phyloP scores from a whole-genome alignment of 2,888 invertebrate genomes.

The Andrena trimmerana region DNA sequence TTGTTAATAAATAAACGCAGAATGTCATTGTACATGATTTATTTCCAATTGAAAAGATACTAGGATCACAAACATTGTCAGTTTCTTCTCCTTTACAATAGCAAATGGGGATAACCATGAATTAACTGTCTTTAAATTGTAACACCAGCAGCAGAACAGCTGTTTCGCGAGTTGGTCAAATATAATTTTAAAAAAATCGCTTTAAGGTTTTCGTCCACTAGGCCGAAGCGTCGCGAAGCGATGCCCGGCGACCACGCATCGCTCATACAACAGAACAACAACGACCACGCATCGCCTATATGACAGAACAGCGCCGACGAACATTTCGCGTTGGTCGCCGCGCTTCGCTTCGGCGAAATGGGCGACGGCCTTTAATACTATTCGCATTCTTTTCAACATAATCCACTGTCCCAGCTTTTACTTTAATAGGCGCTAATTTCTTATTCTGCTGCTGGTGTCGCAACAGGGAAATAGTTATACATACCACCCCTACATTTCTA shows the following conservation, averaged over 20 bases:
- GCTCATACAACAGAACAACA: too few relatives aligned
- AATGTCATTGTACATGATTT: constrained; percentile 30
- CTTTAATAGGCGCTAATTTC: neutral
- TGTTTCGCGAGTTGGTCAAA: neutral
- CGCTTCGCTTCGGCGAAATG: too few relatives aligned
- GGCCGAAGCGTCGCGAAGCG: too few relatives aligned
- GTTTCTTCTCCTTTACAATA: constrained; percentile 11
- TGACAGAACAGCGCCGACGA: too few relatives aligned
- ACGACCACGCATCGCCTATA: too few relatives aligned
- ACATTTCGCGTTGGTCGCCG: too few relatives aligned
- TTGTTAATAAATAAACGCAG: constrained; percentile 12
- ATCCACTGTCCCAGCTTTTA: neutral
- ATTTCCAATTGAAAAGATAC: constrained; percentile 46
- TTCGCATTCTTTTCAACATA: neutral
- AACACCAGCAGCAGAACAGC: constrained; percentile 26
- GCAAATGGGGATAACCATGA: constrained; percentile 12
- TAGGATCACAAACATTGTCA: constrained; percentile 37
- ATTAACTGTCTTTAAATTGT: constrained; percentile 16
- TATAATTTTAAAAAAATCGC: constrained; percentile 12
- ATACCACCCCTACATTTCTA: constrained; percentile 16
- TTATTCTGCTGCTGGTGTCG: constrained; percentile 15
- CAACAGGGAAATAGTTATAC: constrained; percentile 2
- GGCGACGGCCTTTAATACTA: neutral
- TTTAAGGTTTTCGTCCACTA: neutral
- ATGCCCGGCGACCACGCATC: too few relatives aligned